Conservation (phyloP, 2,797 vertebrate species). For the Enteromius radiatus region DNA sequence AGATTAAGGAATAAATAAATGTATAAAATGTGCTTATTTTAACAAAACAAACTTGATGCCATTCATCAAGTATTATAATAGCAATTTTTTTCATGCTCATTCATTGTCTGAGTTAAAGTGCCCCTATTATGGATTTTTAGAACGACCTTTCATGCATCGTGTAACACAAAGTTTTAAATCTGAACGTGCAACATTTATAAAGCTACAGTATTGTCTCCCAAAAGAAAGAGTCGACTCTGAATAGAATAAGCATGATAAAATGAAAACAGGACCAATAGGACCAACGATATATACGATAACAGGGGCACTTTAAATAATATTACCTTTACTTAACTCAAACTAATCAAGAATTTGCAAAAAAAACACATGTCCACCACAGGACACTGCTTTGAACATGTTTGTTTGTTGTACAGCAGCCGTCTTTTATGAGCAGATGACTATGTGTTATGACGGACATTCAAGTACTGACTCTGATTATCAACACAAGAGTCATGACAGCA, state of each 20-base stretch:
- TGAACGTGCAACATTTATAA: too few species aligned
- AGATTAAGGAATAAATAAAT: too few species aligned
- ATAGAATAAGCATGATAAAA: too few species aligned
- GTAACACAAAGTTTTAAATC: too few species aligned
- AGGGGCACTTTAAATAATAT: too few species aligned
- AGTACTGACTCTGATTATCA: constrained; percentile 49
- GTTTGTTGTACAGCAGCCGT: constrained; percentile 27
- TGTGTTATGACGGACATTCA: constrained; percentile 40
- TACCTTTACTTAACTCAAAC: background rate
- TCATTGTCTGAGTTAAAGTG: background rate
- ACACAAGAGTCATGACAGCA: constrained; percentile 25
- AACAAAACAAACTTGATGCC: background rate
- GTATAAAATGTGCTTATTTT: too few species aligned
- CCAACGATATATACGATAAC: too few species aligned
- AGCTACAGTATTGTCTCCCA: too few species aligned
- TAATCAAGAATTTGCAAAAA: background rate
- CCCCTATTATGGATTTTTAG: too few species aligned
- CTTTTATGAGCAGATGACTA: constrained; percentile 47
- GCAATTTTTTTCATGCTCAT: background rate
- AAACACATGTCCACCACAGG: background rate
- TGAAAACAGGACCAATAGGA: too few species aligned
- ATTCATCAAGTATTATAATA: background rate
- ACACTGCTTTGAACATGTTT: background rate
- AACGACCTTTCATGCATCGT: too few species aligned
- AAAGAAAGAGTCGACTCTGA: too few species aligned